Evolutionary conservation across 2,113 vertebrate species (phyloP), one percentile per base, ranked within the genome.

Genomic region (Struthio camelus): DNA sequence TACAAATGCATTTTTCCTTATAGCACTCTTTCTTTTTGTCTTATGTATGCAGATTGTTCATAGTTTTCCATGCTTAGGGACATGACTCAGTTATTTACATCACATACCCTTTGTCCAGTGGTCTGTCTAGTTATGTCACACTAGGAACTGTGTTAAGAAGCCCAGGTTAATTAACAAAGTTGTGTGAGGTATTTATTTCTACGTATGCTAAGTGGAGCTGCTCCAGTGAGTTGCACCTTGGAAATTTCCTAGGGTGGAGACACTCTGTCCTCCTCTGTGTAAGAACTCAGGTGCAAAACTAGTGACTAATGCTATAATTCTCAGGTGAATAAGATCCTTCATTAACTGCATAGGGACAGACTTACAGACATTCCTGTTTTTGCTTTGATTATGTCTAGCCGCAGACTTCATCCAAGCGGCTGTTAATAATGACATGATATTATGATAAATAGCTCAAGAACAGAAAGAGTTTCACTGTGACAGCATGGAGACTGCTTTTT

Each of bases 181-280:
- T 90, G 58, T 90, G 18, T 14, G 65, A 80, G 62, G 32, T 82
- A 20, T 69, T 25, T 22, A 23, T 69, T 25, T 22, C 58, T 70
- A 2, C 16, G 75, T 40, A 28, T 79, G 70, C 53, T 58, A 46
- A 53, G 34, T n/a, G 46, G 50, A 91, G 64, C 46, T 82, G 36
- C 51, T 59, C 13, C 28, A n/a, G 48, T 38, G 77, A 86, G 72
- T 38, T 54, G 65, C 64, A 61, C 22, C 1, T 2, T n/a, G 44
- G 73, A 69, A 81, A 62, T 28, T 56, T 83, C 44, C 19, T 66
- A 70, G 75, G 48, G 70, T 40, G 73, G 89, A 94, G 66, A 42
- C 18, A 2, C 23, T 4, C 6, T 44, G 2, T 0, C 67, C 64
- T 88, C 82, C 87, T 70, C 81, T 2, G 0, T 27, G 2, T 65